These are phyloP conservation scores for Sus cebifrons DNA, from an alignment of 2,797 vertebrate species.

Conservation along the genomic window DNA sequence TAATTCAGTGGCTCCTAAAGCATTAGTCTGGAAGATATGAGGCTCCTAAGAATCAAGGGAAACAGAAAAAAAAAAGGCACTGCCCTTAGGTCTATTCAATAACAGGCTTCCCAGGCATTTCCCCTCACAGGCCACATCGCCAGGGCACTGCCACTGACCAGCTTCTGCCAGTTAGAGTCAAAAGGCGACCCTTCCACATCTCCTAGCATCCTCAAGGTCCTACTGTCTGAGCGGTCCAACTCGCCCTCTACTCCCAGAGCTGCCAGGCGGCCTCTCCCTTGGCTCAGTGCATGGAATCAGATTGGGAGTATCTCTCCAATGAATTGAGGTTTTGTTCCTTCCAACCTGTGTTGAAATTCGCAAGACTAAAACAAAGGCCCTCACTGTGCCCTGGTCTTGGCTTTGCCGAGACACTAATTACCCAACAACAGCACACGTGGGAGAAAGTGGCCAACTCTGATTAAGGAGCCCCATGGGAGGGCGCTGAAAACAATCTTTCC, in stretches of 20 bases:
- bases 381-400: conserved; percentile 76
- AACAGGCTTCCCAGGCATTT: neutral
- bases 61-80: no score
- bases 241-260: neutral
- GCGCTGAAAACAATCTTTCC: neutral
- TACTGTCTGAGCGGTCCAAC: neutral
- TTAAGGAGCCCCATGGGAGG: conserved; percentile 23
- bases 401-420: conserved; percentile 74
- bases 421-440: neutral
- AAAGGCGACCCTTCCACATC: neutral
- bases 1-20: neutral
- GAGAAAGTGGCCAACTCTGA: neutral
- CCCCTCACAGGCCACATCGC: neutral
- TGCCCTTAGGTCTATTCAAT: neutral
- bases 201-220: neutral
- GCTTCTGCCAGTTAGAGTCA: neutral
- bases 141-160: accelerated
- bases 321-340: conserved; percentile 78
- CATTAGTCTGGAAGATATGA: neutral
- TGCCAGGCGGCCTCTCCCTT: conserved; percentile 28
- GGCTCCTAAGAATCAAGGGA: neutral
- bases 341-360: conserved; percentile 76
- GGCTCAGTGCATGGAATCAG: neutral
- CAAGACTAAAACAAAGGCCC: conserved; percentile 80
- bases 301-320: conserved; percentile 47